phyloP scores from a whole-genome alignment of 2,888 invertebrate species.

The Argyra leucocephala region DNA sequence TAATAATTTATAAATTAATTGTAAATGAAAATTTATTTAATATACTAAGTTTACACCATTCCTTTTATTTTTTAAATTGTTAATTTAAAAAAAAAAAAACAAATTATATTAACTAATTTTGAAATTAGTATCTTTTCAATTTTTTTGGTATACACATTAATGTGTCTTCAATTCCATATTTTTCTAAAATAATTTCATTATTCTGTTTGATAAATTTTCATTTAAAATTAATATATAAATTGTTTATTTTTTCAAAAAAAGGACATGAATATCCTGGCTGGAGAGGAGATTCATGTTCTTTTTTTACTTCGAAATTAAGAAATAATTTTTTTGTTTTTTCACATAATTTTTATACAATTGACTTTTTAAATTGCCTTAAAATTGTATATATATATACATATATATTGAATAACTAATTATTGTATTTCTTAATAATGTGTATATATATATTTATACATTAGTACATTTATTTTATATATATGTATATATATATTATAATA shows the following conservation, averaged over 20 bases:
- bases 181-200: too few species aligned
- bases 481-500: constrained; percentile 12
- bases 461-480: constrained; percentile 24
- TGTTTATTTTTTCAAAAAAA: background rate
- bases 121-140: too few species aligned
- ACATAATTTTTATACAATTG: background rate
- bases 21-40: too few species aligned
- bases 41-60: too few species aligned
- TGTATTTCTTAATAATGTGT: constrained; percentile 25
- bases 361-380: constrained; percentile 17
- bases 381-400: constrained; percentile 19
- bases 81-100: background rate
- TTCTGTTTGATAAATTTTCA: too few species aligned
- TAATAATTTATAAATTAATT: too few species aligned
- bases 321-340: too few species aligned
- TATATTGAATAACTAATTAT: constrained; percentile 27
- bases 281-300: constrained; percentile 18
- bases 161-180: too few species aligned
- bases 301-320: too few species aligned
- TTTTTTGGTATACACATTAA: too few species aligned
- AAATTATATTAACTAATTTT: constrained; percentile 17
- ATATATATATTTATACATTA: constrained; percentile 24
- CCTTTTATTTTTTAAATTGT: too few species aligned
- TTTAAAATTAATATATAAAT: too few species aligned
- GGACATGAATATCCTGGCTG: constrained; percentile 20